A percentile compares a stretch with the other conserved stretches of the same genome.
Evolutionary conservation across 2,888 invertebrate genomes (phyloP).

Genomic region (Leistus spinibarbis): DNA sequence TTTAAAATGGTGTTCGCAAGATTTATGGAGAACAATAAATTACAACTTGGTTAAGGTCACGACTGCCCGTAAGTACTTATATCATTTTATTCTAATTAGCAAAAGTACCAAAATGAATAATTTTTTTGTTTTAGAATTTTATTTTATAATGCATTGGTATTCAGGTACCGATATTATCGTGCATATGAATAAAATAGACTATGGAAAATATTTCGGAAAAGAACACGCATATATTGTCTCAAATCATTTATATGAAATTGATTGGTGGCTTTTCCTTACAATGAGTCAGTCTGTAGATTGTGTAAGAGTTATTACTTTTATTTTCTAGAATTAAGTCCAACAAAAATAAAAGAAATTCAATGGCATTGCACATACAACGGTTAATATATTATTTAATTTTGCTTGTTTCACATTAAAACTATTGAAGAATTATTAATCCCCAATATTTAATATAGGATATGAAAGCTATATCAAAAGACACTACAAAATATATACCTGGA

Average conservation of each 20-base stretch:
- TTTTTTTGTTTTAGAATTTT: slow-evolving; percentile 79
- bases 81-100: not conserved
- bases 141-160: slow-evolving; percentile 95
- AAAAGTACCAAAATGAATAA: not conserved
- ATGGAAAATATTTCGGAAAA: slow-evolving; percentile 78
- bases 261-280: slow-evolving; percentile 74
- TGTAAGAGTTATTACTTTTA: not conserved
- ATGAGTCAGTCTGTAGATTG: not conserved
- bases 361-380: too few relatives aligned
- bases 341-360: too few relatives aligned
- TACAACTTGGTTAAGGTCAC: slow-evolving; percentile 82
- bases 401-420: too few relatives aligned
- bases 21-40: slow-evolving; percentile 78
- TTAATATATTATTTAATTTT: too few relatives aligned
- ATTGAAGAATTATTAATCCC: too few relatives aligned
- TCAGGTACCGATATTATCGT: slow-evolving; percentile 73
- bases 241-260: slow-evolving; percentile 95
- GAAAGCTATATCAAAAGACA: slow-evolving; percentile 95
- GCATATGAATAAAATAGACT: slow-evolving; percentile 79
- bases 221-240: slow-evolving; percentile 89
- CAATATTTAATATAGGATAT: slow-evolving; percentile 76
- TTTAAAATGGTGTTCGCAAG: slow-evolving; percentile 75
- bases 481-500: slow-evolving; percentile 86
- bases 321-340: too few relatives aligned
- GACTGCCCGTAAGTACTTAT: slow-evolving; percentile 77